Base-by-base conservation (phyloP, 2,797 vertebrate species). In the Choloepus didactylus region DNA sequence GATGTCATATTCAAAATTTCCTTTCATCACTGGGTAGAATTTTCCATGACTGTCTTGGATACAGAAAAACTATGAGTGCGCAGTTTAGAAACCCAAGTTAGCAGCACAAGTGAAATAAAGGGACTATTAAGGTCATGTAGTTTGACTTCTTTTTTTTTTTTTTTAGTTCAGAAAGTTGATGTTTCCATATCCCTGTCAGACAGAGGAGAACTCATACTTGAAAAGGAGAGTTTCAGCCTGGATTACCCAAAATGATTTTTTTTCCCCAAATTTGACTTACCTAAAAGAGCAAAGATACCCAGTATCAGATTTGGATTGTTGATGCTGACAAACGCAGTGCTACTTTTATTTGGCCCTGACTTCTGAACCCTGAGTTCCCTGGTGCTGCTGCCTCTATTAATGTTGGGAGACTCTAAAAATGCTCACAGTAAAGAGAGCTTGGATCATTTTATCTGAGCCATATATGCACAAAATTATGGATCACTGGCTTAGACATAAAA, bases 311-410 rank as follows among this genome's bases (percentile, higher is more conserved):
- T 62, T 70, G 29, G 41, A 18, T 77, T 87, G 29, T 62, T 89
- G 82, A 60, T 35, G 49, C 29, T 82, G 67, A 62, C 79, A 79
- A 83, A n/a, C 56, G 27, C n/a, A 44, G 31, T 72, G 3, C 59
- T 75, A 38, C 77, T 92, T 94, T 95, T 85, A 62, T 86, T 73
- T 89, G 93, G 49, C 16, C 9, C 79, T 89, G 87, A 77, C 73
- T 93, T 94, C 79, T 10, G 19, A 87, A 90, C n/a, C 62, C 14
- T 66, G n/a, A 7, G 1, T 81, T 44, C 38, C 35, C 29, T 66
- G 69, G 38, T 59, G 35, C 38, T 54, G 3, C 8, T 54, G 9
- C 73, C 46, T 73, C 81, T 46, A 44, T 73, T 87, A 41, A 80
- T 2, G 31, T 41, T 9, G 38, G 49, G 49, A 59, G 49, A 56